Conservation (phyloP, 2,113 vertebrate genomes). For the Ursus arctos region DNA sequence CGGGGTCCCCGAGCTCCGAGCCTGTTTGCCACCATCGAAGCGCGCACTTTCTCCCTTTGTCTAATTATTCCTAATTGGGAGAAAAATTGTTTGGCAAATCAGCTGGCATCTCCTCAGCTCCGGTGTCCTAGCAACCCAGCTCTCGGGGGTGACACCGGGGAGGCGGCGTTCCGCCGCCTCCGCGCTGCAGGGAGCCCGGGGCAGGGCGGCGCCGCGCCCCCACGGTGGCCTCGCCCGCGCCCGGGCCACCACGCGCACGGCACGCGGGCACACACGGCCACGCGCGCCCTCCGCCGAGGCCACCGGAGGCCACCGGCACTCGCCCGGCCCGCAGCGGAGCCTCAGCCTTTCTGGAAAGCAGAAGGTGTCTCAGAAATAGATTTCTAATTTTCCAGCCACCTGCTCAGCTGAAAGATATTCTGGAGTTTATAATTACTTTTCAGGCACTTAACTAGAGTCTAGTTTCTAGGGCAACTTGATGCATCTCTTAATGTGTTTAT, state of each 20-base stretch:
- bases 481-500: conserved; percentile 79
- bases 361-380: conserved; percentile 86
- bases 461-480: conserved; percentile 88
- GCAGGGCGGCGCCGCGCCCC: background rate
- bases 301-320: background rate
- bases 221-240: fast-evolving
- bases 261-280: fast-evolving
- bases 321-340: conserved; percentile 3
- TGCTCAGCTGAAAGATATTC: conserved; percentile 86
- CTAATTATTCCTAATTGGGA: conserved; percentile 83
- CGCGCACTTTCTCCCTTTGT: conserved; percentile 71
- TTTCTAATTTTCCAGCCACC: conserved; percentile 87
- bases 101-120: conserved; percentile 69
- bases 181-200: background rate
- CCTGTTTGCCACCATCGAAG: conserved; percentile 20
- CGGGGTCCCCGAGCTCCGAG: background rate
- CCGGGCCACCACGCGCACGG: fast-evolving
- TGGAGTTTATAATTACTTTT: conserved; percentile 88
- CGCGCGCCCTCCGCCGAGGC: background rate
- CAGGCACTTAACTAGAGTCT: conserved; percentile 83
- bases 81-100: conserved; percentile 82
- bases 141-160: background rate
- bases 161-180: conserved; percentile 25
- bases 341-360: conserved; percentile 84
- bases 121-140: conserved; percentile 82